phyloP scores from a whole-genome alignment of 2,888 invertebrate species.

The Pachymerium ferrugineum region DNA sequence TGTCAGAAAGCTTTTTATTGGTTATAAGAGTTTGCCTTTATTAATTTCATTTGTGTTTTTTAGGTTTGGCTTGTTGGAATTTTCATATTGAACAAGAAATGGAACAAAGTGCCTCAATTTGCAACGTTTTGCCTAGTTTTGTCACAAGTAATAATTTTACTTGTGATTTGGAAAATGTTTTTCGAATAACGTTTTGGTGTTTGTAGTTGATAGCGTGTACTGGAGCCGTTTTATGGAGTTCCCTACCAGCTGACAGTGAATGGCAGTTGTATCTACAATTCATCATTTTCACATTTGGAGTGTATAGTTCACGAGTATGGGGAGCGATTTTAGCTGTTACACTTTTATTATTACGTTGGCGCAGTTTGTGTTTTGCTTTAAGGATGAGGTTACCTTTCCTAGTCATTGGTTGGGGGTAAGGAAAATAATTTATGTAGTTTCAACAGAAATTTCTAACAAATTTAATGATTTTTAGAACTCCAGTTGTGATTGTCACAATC shows the following conservation, averaged over 20 bases:
- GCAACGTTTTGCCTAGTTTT: conserved; percentile 37
- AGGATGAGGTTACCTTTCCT: conserved; percentile 66
- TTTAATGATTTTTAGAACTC: not conserved
- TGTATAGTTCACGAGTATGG: conserved; percentile 77
- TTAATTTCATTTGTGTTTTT: not conserved
- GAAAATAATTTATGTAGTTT: conserved; percentile 35
- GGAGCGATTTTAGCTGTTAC: conserved; percentile 75
- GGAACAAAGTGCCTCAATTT: conserved; percentile 38
- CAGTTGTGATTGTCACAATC: not conserved
- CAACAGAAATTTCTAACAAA: not conserved
- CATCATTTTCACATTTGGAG: conserved; percentile 61
- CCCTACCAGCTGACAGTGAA: conserved; percentile 52
- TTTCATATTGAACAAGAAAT: conserved; percentile 33
- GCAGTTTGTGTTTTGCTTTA: conserved; percentile 74
- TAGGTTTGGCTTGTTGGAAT: conserved; percentile 19
- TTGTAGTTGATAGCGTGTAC: conserved; percentile 47
- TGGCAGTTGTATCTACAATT: conserved; percentile 70
- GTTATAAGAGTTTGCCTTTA: not conserved
- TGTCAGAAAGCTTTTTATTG: not conserved
- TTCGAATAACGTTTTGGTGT: not conserved
- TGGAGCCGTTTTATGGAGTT: conserved; percentile 70
- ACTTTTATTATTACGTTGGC: conserved; percentile 72
- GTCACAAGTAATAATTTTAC: no score
- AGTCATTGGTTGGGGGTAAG: conserved; percentile 57
- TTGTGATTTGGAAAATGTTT: conserved; percentile 30